Evolutionary conservation across 2,888 invertebrate species (phyloP).

Genomic region (Dryocosmus kuriphilus): DNA sequence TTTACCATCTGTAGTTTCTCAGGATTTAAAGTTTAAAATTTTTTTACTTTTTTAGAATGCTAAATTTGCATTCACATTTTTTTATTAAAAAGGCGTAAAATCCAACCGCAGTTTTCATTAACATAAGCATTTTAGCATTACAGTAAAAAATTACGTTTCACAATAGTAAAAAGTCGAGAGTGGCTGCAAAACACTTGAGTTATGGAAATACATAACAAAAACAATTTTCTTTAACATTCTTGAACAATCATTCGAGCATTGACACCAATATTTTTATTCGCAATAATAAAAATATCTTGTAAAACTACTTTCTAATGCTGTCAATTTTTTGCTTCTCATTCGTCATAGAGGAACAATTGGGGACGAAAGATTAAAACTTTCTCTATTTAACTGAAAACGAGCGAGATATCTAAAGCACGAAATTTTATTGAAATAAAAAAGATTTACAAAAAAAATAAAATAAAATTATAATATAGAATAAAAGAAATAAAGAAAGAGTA

Average conservation of each 20-base stretch:
- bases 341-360: background rate
- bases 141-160: too few relatives aligned
- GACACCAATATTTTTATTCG: background rate
- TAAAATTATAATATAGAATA: background rate
- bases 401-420: background rate
- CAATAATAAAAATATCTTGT: background rate
- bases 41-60: too few relatives aligned
- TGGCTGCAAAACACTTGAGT: background rate
- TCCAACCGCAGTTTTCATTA: background rate
- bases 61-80: too few relatives aligned
- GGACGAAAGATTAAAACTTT: conserved; percentile 12
- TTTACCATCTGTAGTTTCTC: too few relatives aligned
- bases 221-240: background rate
- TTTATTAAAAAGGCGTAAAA: too few relatives aligned
- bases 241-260: background rate
- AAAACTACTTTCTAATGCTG: conserved; percentile 29
- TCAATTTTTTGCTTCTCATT: background rate
- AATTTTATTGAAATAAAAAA: background rate
- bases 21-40: too few relatives aligned
- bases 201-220: background rate
- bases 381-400: background rate
- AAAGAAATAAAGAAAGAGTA: too few relatives aligned
- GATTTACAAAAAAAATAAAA: background rate
- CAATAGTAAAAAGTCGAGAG: background rate
- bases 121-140: background rate